These are phyloP conservation scores for Apodemus speciosus DNA, from an alignment of 2,113 vertebrate species.

Conservation along the genomic window DNA sequence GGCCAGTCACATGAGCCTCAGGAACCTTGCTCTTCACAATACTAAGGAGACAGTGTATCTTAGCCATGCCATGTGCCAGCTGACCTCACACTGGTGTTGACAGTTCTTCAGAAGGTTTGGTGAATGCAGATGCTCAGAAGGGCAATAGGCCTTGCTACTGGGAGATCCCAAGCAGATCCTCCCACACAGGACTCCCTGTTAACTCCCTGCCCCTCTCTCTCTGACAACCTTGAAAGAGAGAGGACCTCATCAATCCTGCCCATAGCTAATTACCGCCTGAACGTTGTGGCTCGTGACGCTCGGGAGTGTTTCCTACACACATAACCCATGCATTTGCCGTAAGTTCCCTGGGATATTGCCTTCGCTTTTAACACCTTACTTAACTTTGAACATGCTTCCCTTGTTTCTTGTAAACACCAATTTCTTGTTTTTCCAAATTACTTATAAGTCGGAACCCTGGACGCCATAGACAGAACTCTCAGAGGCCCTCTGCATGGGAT, in stretches of 20 bases:
- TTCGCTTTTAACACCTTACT: background rate
- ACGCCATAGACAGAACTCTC: background rate
- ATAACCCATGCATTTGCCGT: too few species aligned
- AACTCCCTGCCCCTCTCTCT: too few species aligned
- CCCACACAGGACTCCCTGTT: background rate
- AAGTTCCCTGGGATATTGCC: background rate
- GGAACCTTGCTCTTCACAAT: background rate
- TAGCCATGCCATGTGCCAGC: too few species aligned
- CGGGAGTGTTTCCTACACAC: too few species aligned
- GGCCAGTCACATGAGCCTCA: background rate
- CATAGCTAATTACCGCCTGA: background rate
- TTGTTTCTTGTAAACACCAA: background rate
- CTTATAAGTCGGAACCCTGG: background rate
- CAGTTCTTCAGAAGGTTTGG: background rate
- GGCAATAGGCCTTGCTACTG: background rate
- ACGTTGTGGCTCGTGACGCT: background rate
- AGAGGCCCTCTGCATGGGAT: background rate
- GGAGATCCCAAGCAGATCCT: background rate
- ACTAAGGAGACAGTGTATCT: background rate
- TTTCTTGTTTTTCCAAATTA: accelerated
- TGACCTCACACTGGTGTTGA: background rate
- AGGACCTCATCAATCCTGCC: background rate
- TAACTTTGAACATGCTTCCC: background rate
- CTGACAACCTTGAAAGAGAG: background rate
- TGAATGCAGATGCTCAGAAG: background rate